Base-by-base conservation (phyloP, 1,140 invertebrate genomes). In the Cydia amplana region DNA sequence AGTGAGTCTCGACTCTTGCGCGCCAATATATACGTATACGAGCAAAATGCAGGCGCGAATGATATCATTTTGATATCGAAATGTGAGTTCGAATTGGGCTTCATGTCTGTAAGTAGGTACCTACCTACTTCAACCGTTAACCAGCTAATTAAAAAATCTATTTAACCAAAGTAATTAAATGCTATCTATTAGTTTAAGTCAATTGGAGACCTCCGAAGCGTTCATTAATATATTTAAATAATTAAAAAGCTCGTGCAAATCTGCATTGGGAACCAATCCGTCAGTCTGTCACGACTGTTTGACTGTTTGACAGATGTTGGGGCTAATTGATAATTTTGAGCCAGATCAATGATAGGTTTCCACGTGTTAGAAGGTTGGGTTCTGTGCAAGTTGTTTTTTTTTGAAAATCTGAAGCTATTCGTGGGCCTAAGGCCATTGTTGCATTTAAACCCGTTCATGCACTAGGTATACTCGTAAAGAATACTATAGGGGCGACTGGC, bases 311-410 rank as follows among this genome's bases (percentile, higher is more conserved):
- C 81, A 82, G 85, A 90, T 87, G 73, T 23, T 72, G 63, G 77
- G 74, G 80, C 84, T 87, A 88, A 90, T 91, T 87, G 85, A 88
- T 87, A 80, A 73, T 74, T 51, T 79, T 85, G 81, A 81, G 77
- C 82, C 81, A 85, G 79, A 73, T 83, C 74, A 77, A 65, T 46
- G 75, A 73, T 76, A 70, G 5, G 32, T 9, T 70, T 36, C 23
- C 6, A 60, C 6, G 9, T 67, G 28, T 36, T n/a, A 16, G 25
- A n/a, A 12, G 14, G 4, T 9, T 32, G 64, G 64, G 64, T 67
- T 67, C 64, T 28, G 65, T 18, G 14, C 7, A 18, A n/a, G 46
- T 16, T 60, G 16, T 2, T 23, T 60, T 25, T 23, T 23, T 3
- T 3, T 40, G 20, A 60, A 23, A 23, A 60, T 23, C 16, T n/a